Conservation (phyloP, 2,797 vertebrate genomes). For the Zonotrichia albicollis region DNA sequence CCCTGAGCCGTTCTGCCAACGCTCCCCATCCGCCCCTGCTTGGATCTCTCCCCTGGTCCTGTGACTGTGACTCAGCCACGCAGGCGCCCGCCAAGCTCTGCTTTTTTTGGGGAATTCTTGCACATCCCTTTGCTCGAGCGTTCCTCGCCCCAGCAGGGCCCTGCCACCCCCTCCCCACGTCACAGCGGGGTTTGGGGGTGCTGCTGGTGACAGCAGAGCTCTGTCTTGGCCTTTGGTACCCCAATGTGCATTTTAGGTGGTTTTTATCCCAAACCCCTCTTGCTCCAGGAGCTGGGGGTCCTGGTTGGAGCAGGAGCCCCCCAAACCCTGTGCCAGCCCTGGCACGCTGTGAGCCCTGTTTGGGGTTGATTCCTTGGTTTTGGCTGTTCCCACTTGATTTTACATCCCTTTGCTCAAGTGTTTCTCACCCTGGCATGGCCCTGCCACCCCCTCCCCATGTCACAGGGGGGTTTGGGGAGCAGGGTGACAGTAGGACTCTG, state of each 20-base stretch:
- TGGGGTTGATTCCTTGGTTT: not conserved
- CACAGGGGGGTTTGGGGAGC: too few species aligned
- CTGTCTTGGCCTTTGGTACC: fast-evolving
- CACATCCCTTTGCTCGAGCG: not conserved
- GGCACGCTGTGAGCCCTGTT: not conserved
- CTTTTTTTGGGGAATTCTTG: constrained; percentile 38
- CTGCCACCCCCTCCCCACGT: not conserved
- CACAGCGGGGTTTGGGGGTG: not conserved
- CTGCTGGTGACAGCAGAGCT: not conserved
- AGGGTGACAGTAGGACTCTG: too few species aligned
- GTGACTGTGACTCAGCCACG: constrained; percentile 73
- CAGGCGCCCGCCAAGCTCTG: constrained; percentile 44
- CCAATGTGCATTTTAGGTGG: fast-evolving
- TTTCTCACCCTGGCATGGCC: too few species aligned
- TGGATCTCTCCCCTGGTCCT: constrained; percentile 10
- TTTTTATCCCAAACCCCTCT: not conserved
- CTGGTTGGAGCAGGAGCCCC: too few species aligned
- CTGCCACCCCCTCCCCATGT: too few species aligned
- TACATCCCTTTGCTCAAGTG: too few species aligned
- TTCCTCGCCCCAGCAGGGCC: not conserved
- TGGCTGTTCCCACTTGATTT: too few species aligned
- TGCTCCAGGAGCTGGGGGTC: fast-evolving
- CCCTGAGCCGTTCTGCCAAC: fast-evolving
- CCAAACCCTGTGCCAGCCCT: fast-evolving
- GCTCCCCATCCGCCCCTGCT: not conserved